Conservation (phyloP, 2,113 vertebrate genomes). For the Lycaon pictus region DNA sequence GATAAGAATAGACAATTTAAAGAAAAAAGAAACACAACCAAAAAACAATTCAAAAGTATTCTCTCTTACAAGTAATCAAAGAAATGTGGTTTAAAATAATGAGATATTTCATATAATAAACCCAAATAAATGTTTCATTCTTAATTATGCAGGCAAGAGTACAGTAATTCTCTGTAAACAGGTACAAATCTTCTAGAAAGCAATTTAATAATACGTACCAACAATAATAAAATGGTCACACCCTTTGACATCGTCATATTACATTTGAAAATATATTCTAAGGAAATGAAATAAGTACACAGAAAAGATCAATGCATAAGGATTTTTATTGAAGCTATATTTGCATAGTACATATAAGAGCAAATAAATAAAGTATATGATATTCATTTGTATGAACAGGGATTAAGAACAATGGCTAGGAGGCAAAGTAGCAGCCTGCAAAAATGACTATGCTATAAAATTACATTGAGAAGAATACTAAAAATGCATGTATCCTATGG, state of each 20-base stretch:
- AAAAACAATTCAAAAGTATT: not conserved
- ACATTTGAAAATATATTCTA: conserved; percentile 44
- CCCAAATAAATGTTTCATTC: conserved; percentile 9
- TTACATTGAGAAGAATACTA: not conserved
- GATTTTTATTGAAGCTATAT: not conserved
- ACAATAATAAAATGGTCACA: conserved; percentile 44
- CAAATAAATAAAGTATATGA: not conserved
- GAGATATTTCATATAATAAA: conserved; percentile 47
- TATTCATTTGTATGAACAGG: conserved; percentile 25
- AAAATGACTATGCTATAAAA: not conserved
- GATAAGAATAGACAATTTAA: not conserved
- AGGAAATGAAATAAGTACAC: conserved; percentile 37
- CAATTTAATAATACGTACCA: conserved; percentile 19
- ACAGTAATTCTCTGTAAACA: not conserved
- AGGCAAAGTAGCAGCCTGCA: not conserved
- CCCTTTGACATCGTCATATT: conserved; percentile 38
- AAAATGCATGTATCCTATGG: not conserved
- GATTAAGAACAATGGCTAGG: not conserved
- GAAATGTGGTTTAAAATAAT: conserved; percentile 30
- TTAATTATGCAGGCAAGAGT: not conserved
- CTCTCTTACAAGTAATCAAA: not conserved
- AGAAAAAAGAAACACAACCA: not conserved
- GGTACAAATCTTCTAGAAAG: conserved; percentile 4
- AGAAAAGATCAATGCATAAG: not conserved
- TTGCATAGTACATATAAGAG: not conserved